phyloP scores from a whole-genome alignment of 53 echinoderm and acorn worm genomes.

The Crossaster papposus region DNA sequence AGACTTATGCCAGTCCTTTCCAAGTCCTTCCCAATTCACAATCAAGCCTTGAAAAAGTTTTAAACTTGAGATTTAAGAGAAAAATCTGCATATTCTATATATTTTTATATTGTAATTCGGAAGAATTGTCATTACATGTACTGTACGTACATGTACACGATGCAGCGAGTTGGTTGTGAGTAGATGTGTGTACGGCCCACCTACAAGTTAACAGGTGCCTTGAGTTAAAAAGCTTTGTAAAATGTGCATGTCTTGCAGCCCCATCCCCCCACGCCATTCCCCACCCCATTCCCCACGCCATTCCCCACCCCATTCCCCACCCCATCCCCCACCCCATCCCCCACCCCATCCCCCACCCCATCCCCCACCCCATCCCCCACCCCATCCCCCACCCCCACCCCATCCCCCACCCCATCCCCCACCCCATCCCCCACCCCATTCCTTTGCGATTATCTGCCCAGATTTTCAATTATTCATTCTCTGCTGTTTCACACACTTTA shows the following conservation, averaged over 20 bases:
- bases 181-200: constrained; percentile 43
- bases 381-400: not conserved
- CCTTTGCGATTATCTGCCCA: not conserved
- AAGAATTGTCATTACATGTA: constrained; percentile 13
- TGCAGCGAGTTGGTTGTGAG: constrained; percentile 1
- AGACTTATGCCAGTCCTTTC: not conserved
- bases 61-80: constrained; percentile 31
- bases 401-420: not conserved
- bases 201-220: constrained; percentile 38
- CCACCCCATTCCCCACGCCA: no score
- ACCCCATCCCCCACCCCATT: not conserved
- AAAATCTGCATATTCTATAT: constrained; percentile 47
- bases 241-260: constrained; percentile 26
- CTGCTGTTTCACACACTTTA: not conserved
- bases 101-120: constrained; percentile 58
- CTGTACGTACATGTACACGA: constrained; percentile 33
- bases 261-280: no score
- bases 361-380: not conserved
- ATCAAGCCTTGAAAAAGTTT: constrained; percentile 42
- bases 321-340: no score
- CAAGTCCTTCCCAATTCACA: not conserved
- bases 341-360: no score
- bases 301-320: no score
- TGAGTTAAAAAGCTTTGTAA: constrained; percentile 6
- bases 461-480: not conserved